These are phyloP conservation scores for Petaurus breviceps DNA, from an alignment of 2,113 vertebrate species.

Conservation along the genomic window DNA sequence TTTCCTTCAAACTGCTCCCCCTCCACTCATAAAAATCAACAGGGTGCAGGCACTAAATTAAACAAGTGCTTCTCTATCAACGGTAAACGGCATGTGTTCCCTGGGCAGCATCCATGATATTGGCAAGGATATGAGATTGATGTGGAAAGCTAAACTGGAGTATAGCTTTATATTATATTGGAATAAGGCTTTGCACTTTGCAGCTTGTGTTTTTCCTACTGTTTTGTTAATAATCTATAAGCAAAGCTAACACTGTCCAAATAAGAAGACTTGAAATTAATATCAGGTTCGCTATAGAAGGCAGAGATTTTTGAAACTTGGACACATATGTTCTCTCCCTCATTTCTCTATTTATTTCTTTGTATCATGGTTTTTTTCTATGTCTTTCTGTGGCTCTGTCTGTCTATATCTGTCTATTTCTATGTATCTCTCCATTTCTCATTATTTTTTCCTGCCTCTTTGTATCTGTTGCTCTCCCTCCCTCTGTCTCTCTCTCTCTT, in stretches of 20 bases:
- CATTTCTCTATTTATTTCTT: no score
- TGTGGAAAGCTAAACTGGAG: background rate
- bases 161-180: background rate
- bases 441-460: background rate
- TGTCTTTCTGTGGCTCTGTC: no score
- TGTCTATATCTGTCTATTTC: background rate
- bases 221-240: background rate
- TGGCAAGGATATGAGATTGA: conserved; percentile 14
- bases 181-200: background rate
- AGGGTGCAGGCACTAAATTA: conserved; percentile 66
- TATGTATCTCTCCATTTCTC: background rate
- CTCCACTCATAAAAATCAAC: conserved; percentile 73
- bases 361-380: no score
- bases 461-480: no score
- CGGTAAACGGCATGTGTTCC: conserved; percentile 37
- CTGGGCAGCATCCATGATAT: background rate
- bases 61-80: conserved; percentile 62
- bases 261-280: conserved; percentile 27
- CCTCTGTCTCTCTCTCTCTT: no score
- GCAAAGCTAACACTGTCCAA: conserved; percentile 4
- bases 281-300: conserved; percentile 15
- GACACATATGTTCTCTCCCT: background rate
- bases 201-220: background rate
- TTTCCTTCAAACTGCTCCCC: conserved; percentile 69
- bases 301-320: background rate